Evolutionary conservation across 2,888 invertebrate genomes (phyloP).

Genomic region (Ormyrus pomaceus): DNA sequence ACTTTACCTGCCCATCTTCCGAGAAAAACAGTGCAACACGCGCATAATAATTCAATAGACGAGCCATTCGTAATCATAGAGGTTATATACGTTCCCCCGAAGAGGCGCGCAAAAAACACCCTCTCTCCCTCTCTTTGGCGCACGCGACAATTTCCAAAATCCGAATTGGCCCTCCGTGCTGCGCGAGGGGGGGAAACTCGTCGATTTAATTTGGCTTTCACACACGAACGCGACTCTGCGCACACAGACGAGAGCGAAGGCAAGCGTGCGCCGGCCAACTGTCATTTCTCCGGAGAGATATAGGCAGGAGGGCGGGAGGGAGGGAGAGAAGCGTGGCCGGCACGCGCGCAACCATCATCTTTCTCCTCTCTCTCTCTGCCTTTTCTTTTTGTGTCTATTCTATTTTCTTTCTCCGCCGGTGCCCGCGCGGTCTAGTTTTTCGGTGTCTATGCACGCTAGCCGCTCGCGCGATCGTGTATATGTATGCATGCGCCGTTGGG

Average conservation of each 20-base stretch:
- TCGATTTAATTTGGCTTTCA: constrained; percentile 59
- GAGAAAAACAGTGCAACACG: too few species aligned
- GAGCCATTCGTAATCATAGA: too few species aligned
- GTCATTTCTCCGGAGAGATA: constrained; percentile 46
- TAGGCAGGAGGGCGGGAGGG: background rate
- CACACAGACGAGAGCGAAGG: background rate
- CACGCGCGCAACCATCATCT: constrained; percentile 46
- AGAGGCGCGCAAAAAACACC: background rate
- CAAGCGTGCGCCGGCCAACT: constrained; percentile 52
- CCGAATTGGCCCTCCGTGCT: too few species aligned
- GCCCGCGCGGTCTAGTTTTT: background rate
- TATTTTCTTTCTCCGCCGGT: background rate
- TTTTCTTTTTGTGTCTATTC: background rate
- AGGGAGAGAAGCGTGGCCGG: constrained; percentile 50
- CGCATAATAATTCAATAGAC: too few species aligned
- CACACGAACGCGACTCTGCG: too few species aligned
- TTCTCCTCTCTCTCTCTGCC: constrained; percentile 15
- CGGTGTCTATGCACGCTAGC: background rate
- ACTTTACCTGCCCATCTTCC: too few species aligned
- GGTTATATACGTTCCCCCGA: too few species aligned
- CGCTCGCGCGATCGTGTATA: background rate
- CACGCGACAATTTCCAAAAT: too few species aligned
- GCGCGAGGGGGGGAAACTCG: constrained; percentile 33
- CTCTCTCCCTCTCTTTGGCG: background rate
- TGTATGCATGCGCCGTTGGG: background rate